Base-by-base conservation (phyloP, 1,140 invertebrate species). In the Xylocopa sonorina region DNA sequence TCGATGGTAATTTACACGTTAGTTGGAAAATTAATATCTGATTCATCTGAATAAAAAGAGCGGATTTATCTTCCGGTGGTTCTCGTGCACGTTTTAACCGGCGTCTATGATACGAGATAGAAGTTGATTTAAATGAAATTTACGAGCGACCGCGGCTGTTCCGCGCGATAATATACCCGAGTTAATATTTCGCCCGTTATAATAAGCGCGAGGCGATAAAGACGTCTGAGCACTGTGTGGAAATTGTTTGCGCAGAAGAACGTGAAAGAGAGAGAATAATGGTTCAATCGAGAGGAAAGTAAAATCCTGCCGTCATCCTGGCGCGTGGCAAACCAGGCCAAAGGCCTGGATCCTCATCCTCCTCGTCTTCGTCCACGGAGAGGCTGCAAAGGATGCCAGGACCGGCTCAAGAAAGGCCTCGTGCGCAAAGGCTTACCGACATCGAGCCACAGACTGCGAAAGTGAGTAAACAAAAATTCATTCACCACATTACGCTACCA, bases 371-470 rank as follows among this genome's bases (percentile, higher is more conserved):
- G 78, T 90, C 89, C 55, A 87, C 89, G 83, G 88, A 91, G 82
- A 90, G 87, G 85, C 81, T 90, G 57, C 88, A 89, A 88, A 92
- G 88, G 85, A 93, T 93, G 92, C 91, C 92, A 69, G 92, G 92
- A 87, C 89, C 92, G 76, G 89, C 87, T 58, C 78, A 89, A 72
- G 92, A 93, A 51, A 90, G 91, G 84, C 91, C 91, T 80, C 91
- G 92, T 63, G 92, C 91, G n/a, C 91, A 92, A 78, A 88, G 90
- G 76, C 90, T 92, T 50, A 93, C 86, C 71, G 91, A 93, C 78
- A 92, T 93, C 82, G 92, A 93, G 87, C 89, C 90, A 24, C 91
- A 92, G 48, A 68, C 87, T n/a, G 82, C 87, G 24, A 92, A 92
- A 87, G 92, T 92, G 69, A 88, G 87, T 80, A 24, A 53, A 69